Evolutionary conservation across 2,888 invertebrate genomes (phyloP), one percentile per base, ranked within the genome.

Genomic region (Amiota mariae): DNA sequence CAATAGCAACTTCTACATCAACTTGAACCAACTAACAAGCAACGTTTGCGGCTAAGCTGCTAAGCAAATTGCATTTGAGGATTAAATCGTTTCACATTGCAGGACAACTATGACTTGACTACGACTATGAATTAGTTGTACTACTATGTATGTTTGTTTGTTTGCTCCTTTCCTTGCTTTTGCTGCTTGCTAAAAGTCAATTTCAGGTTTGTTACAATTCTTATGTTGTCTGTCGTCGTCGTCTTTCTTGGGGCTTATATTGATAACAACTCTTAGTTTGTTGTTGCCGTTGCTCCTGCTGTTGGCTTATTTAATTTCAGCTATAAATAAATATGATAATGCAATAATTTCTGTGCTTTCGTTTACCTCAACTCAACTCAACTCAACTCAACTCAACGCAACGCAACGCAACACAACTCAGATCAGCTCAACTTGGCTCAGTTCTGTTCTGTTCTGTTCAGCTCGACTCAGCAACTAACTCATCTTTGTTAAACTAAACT

Each of bases 301-400:
- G 64, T 54, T 63, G 76, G 76, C 74, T 84, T 83, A 82, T 84
- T 85, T 84, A 84, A 84, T 84, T 84, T 83, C 79, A 77, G 85
- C 83, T 82, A 83, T 85, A 84, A 83, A 85, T 85, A 83, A 84
- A 83, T 84, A 85, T 85, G 80, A 63, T 72, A 71, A 64, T 64
- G 77, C 72, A 61, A 61, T 73, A 24, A 68, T 70, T 70, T 70
- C 64, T 67, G 49, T 59, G 66, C 48, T 48, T 48, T 66, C 66
- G 15, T 66, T 66, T 66, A 48, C 18, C 66, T 66, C 48, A 48
- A 48, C 46, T 48, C 18, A 24, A 48, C 48, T 48, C 48, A 18
- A 49, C 15, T 48, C 47, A 18, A 1, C 46, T 24, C 63, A 12
- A 12, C 12, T 59, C 59, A 18, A 12, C 20, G 15, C 24, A 11